Evolutionary conservation across 2,113 vertebrate genomes (phyloP), one percentile per base, ranked within the genome.

Genomic region (Protomyctophum bolini): DNA sequence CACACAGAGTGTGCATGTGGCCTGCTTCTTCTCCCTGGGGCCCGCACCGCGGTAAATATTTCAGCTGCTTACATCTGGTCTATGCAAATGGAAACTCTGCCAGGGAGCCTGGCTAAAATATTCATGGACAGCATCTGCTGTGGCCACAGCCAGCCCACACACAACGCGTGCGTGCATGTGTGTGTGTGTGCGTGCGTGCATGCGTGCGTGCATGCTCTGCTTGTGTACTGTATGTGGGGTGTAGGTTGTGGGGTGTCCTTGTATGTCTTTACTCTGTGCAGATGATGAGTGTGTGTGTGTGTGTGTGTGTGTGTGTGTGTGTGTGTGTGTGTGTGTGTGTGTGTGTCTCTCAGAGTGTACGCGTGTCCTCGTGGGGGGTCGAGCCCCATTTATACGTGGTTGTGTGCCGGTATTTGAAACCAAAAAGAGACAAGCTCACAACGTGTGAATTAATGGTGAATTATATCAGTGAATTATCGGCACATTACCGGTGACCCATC

Each of bases 71-170:
- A 93, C 93, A 93, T 93, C 91, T 93, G 91, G 91, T 87, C 89
- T 89, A 93, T 91, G 91, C 91, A 92, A 92, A 94, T 91, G 83
- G 90, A 89, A 90, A 85, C 83, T 77, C 84, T 86, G 87, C 79
- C 85, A 93, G 87, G 75, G 84, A 89, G 79, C 82, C 79, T 76
- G 87, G 81, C 88, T 93, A 83, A 93, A 94, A 93, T 92, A 93
- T 93, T 94, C 87, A 93, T 92, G 91, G 86, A 75, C 83, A 85
- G 91, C 91, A 93, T 92, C 92, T 92, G 91, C 90, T 91, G 89
- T 77, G 85, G 77, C 81, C 83, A 59, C 83, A 79, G 85, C 80
- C 85, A 86, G 81, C 87, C 83, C 80, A 84, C 83, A 86, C 82
- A 86, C 61, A 1, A 63, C 11, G 63, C 11, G 49, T 10, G 55